Conservation (phyloP, 1,140 invertebrate species). For the Lethrus apterus region DNA sequence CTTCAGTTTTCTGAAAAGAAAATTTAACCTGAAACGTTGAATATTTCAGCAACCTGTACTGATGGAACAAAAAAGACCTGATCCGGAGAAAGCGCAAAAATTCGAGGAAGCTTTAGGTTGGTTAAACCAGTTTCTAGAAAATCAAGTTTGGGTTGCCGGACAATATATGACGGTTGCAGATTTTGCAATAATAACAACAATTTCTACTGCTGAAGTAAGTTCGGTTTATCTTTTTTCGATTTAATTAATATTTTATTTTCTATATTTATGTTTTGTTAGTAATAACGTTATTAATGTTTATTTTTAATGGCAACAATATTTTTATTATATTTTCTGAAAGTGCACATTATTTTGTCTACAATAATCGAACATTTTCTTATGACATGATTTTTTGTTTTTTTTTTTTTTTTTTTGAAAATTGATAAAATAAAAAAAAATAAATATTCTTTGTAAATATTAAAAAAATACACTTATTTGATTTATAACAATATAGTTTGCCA, state of each 20-base stretch:
- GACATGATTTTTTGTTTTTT: no score
- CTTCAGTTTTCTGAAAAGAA: no score
- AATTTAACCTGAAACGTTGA: no score
- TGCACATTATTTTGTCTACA: no score
- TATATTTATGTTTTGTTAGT: neutral
- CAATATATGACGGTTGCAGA: constrained; percentile 48
- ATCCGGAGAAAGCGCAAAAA: constrained; percentile 21
- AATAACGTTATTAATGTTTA: constrained; percentile 1
- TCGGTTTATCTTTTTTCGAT: constrained; percentile 22
- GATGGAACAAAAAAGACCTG: constrained; percentile 20
- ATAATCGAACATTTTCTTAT: no score
- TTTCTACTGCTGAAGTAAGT: constrained; percentile 28
- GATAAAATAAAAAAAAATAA: no score
- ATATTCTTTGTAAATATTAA: no score
- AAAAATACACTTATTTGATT: no score
- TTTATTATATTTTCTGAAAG: no score
- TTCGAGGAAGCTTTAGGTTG: constrained; percentile 39
- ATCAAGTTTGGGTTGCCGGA: constrained; percentile 39
- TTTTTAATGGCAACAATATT: neutral
- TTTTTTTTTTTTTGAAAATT: no score
- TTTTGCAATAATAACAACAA: constrained; percentile 34
- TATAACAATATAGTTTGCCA: no score
- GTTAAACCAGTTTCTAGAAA: constrained; percentile 38
- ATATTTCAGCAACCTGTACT: constrained; percentile 34
- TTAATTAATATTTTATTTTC: neutral